These are phyloP conservation scores for Alviniconcha strummeri DNA, from an alignment of 2,888 invertebrate species.

Conservation along the genomic window DNA sequence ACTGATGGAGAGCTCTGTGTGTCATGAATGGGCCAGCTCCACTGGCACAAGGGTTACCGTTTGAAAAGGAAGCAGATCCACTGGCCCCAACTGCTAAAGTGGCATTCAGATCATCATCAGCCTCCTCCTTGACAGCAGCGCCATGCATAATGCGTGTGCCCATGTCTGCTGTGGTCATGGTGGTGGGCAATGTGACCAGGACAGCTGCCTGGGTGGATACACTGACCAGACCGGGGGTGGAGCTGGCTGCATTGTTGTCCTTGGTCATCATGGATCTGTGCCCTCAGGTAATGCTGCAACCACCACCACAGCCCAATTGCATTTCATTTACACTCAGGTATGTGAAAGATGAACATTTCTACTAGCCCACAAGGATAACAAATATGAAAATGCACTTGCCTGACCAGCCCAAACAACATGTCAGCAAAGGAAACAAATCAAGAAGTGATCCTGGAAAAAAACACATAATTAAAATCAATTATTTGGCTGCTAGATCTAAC, in stretches of 20 bases:
- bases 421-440: too few species aligned
- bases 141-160: background rate
- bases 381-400: too few species aligned
- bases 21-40: too few species aligned
- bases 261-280: constrained; percentile 27
- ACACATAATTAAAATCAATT: too few species aligned
- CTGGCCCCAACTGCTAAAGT: background rate
- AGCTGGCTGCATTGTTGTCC: background rate
- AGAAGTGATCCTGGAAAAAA: too few species aligned
- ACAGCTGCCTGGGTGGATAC: constrained; percentile 22
- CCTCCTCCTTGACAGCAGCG: background rate
- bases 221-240: background rate
- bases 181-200: constrained; percentile 23
- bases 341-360: too few species aligned
- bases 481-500: too few species aligned
- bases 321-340: too few species aligned
- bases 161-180: constrained; percentile 2
- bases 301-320: background rate
- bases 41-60: background rate
- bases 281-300: background rate
- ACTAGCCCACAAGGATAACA: too few species aligned
- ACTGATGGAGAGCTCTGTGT: too few species aligned
- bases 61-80: background rate
- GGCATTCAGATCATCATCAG: background rate
- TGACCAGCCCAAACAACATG: too few species aligned